Base-by-base conservation (phyloP, 2,797 vertebrate species). In the Pantherophis alleghaniensis region DNA sequence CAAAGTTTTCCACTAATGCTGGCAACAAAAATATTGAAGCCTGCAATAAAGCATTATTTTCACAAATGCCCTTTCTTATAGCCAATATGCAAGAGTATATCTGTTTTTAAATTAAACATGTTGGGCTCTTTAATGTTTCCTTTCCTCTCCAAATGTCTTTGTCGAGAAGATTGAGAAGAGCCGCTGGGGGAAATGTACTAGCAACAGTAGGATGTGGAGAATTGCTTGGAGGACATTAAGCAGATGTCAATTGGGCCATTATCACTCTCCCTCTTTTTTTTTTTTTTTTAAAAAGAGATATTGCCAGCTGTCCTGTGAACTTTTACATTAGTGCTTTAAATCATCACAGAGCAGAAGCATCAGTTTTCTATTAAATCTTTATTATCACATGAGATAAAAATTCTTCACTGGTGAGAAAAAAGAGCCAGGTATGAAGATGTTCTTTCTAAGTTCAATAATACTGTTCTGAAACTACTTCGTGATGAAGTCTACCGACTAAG, bases 91-190 rank as follows among this genome's bases (percentile, higher is more conserved):
- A 97, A 97, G 95, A 95, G 96, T 97, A 95, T 97, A 97, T 98
- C 96, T 97, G 97, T 97, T 97, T 96, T 96, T 96, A 97, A 97
- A 98, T 97, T 96, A 97, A 98, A 97, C 97, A 96, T 96, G 97
- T 98, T 91, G 93, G 57, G 37, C 96, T 97, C 97, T 97, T 97
- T 98, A 98, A 97, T 98, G 98, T 98, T 98, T 98, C 98, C 98
- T 97, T 97, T 98, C 96, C 98, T 98, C 97, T 98, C 96, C 97
- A 98, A 97, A 98, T 98, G 97, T 97, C 98, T 98, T 96, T 96
- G 98, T 98, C 97, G 98, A 96, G 98, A 97, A 97, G 98, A 97
- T 98, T 97, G 98, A 96, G 98, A 97, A 97, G 98, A 97, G 97
- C 96, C 90, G 92, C 92, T 91, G 89, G 94, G 95, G 95, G 95